A percentile compares a stretch with the other conserved stretches of the same genome.
phyloP scores from a whole-genome alignment of 2,113 vertebrate genomes.

The Pantherophis guttatus region DNA sequence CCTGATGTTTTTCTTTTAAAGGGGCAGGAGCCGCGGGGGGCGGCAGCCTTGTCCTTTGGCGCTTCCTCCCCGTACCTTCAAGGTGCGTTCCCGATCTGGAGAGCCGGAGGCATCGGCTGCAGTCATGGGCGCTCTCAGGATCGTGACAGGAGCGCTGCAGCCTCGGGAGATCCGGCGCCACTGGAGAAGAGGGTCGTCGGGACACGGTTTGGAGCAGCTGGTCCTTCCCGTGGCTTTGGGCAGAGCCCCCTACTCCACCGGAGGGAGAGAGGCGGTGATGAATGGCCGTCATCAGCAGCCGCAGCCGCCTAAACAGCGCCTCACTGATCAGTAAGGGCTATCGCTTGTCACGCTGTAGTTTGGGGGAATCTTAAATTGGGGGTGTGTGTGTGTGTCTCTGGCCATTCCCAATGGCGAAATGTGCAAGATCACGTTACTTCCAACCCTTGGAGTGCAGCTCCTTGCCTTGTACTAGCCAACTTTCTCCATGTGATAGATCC shows the following conservation, averaged over 20 bases:
- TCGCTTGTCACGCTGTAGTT: not conserved
- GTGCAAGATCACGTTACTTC: not conserved
- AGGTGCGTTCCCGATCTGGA: not conserved
- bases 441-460: not conserved
- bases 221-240: not conserved
- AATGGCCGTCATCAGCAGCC: conserved; percentile 1
- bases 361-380: not conserved
- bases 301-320: not conserved
- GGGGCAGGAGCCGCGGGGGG: not conserved
- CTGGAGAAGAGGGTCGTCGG: not conserved
- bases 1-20: not conserved
- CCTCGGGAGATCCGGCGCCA: not conserved
- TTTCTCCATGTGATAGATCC: not conserved
- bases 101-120: not conserved
- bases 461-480: not conserved
- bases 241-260: not conserved
- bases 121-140: not conserved
- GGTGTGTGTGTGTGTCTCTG: not conserved
- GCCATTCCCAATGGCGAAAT: not conserved
- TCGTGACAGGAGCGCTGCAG: not conserved
- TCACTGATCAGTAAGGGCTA: not conserved
- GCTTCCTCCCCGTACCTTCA: not conserved
- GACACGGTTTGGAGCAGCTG: not conserved
- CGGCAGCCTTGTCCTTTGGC: not conserved
- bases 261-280: not conserved